phyloP scores from a whole-genome alignment of 2,888 invertebrate genomes.

The Mythimna loreyi region DNA sequence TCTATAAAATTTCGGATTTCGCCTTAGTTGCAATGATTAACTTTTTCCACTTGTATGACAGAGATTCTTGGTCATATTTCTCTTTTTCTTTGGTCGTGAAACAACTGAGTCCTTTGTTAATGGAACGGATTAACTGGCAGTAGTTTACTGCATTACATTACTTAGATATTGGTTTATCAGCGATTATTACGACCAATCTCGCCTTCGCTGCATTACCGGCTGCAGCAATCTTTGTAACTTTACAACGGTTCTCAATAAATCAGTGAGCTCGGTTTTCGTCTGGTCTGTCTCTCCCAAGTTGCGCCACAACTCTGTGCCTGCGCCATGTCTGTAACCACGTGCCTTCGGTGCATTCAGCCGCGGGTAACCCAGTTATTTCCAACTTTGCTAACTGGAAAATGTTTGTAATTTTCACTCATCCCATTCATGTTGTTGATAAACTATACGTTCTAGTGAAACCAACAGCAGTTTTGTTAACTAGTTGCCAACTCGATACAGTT shows the following conservation, averaged over 20 bases:
- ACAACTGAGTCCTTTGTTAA: background rate
- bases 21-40: too few species aligned
- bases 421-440: constrained; percentile 1
- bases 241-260: constrained; percentile 4
- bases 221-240: background rate
- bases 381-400: background rate
- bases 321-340: constrained; percentile 1
- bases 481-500: background rate
- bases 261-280: too few species aligned
- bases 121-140: background rate
- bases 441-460: background rate
- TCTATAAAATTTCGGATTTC: too few species aligned
- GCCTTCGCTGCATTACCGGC: background rate
- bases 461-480: background rate
- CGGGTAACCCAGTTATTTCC: constrained; percentile 5
- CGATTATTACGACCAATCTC: background rate
- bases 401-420: background rate
- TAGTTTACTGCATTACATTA: background rate
- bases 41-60: too few species aligned
- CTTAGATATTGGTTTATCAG: background rate
- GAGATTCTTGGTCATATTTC: background rate
- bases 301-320: background rate
- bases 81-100: background rate
- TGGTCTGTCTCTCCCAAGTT: constrained; percentile 7
- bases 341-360: constrained; percentile 20